Conservation (phyloP, 2,888 invertebrate genomes). For the Pterostichus madidus region DNA sequence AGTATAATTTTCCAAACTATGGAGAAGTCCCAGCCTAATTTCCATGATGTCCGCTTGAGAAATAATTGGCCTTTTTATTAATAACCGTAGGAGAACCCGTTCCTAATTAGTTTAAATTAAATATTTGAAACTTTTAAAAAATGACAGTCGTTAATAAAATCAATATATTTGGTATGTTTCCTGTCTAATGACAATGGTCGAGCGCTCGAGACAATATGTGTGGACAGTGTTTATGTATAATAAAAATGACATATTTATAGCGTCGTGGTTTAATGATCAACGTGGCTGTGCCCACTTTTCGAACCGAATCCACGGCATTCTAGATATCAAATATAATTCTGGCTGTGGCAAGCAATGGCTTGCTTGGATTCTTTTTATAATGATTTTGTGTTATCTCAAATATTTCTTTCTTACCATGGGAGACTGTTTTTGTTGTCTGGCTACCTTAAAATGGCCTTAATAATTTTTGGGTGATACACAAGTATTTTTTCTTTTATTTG, state of each 20-base stretch:
- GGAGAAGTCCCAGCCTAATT: constrained; percentile 27
- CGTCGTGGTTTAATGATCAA: constrained; percentile 53
- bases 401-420: constrained; percentile 58
- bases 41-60: constrained; percentile 27
- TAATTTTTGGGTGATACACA: constrained; percentile 51
- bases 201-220: constrained; percentile 45
- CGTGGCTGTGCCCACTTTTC: constrained; percentile 48
- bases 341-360: constrained; percentile 50
- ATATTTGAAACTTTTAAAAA: constrained; percentile 54
- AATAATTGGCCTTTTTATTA: constrained; percentile 55
- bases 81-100: constrained; percentile 55
- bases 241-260: constrained; percentile 67
- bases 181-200: constrained; percentile 36
- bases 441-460: constrained; percentile 41
- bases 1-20: constrained; percentile 30
- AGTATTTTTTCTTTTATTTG: constrained; percentile 26
- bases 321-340: constrained; percentile 63
- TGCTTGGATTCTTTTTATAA: constrained; percentile 57
- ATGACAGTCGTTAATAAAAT: constrained; percentile 52
- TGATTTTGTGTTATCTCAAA: constrained; percentile 63
- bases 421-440: constrained; percentile 41
- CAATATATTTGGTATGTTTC: constrained; percentile 27
- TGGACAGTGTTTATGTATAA: constrained; percentile 61
- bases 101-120: constrained; percentile 53
- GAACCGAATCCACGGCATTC: constrained; percentile 54